Conservation (phyloP, 2,888 invertebrate species). For the Adelognathus sp. region DNA sequence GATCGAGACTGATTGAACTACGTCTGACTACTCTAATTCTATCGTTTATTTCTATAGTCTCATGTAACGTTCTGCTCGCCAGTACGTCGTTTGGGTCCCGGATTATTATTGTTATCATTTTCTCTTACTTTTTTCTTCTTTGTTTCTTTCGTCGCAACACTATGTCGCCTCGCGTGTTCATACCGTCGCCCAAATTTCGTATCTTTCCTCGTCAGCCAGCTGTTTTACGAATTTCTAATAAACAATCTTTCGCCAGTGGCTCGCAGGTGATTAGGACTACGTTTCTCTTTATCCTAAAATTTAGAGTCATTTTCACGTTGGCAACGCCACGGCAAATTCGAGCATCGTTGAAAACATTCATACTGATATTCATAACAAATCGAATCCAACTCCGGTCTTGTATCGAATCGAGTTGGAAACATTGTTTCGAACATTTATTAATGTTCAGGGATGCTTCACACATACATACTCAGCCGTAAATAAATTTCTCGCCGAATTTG, state of each 20-base stretch:
- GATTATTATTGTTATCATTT: constrained; percentile 68
- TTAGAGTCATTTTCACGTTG: neutral
- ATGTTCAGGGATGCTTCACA: too few relatives aligned
- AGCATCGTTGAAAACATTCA: neutral
- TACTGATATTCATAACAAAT: neutral
- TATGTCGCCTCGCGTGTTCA: neutral
- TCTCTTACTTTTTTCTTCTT: neutral
- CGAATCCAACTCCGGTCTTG: neutral
- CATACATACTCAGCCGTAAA: too few relatives aligned
- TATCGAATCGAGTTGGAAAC: too few relatives aligned
- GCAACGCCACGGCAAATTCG: neutral
- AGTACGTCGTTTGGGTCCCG: constrained; percentile 66
- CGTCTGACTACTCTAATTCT: constrained; percentile 28
- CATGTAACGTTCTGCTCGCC: constrained; percentile 64
- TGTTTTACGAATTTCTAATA: neutral
- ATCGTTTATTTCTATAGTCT: constrained; percentile 41
- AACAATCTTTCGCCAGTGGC: neutral
- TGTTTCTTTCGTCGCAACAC: neutral
- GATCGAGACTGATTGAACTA: constrained; percentile 29
- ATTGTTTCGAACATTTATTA: too few relatives aligned
- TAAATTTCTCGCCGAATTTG: too few relatives aligned
- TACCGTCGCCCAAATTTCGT: constrained; percentile 47
- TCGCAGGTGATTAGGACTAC: constrained; percentile 25
- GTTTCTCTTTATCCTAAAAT: constrained; percentile 1
- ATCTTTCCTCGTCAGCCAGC: neutral